Percentiles rank a stretch among this genome's conserved stretches.
Conservation (phyloP, 1,140 invertebrate species). For the Hycleus phaleratus region DNA sequence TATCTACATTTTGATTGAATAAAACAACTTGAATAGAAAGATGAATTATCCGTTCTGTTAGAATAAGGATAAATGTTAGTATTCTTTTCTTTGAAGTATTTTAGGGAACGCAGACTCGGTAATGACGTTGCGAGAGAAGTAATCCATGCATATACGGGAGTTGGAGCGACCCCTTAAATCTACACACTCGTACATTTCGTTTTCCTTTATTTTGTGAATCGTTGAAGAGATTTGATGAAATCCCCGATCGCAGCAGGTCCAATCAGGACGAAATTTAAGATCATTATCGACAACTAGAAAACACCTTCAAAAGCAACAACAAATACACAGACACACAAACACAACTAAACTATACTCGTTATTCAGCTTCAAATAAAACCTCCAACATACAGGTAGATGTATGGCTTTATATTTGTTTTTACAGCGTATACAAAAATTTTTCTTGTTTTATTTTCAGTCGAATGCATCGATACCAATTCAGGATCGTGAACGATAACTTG, state of each 20-base stretch:
- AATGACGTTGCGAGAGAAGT: slow-evolving; percentile 19
- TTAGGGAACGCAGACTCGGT: slow-evolving; percentile 15
- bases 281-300: slow-evolving; percentile 15
- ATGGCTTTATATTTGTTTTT: no score
- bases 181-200: background rate
- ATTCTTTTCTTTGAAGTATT: slow-evolving; percentile 25
- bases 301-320: slow-evolving; percentile 6
- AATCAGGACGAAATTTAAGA: slow-evolving; percentile 15
- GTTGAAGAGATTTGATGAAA: slow-evolving; percentile 22
- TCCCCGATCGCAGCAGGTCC: slow-evolving; percentile 5
- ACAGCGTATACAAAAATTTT: no score
- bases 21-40: background rate
- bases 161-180: slow-evolving; percentile 12
- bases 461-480: no score
- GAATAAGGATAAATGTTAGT: background rate
- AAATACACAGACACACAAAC: no score
- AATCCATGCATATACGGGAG: slow-evolving; percentile 22
- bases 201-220: slow-evolving; percentile 23
- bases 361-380: no score
- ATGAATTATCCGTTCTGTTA: background rate
- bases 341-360: no score
- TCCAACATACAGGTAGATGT: no score
- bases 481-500: slow-evolving; percentile 3
- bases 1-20: background rate
- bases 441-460: no score